Evolutionary conservation across 2,888 invertebrate genomes (phyloP), one percentile per base, ranked within the genome.

Genomic region (Drosophila cracens): DNA sequence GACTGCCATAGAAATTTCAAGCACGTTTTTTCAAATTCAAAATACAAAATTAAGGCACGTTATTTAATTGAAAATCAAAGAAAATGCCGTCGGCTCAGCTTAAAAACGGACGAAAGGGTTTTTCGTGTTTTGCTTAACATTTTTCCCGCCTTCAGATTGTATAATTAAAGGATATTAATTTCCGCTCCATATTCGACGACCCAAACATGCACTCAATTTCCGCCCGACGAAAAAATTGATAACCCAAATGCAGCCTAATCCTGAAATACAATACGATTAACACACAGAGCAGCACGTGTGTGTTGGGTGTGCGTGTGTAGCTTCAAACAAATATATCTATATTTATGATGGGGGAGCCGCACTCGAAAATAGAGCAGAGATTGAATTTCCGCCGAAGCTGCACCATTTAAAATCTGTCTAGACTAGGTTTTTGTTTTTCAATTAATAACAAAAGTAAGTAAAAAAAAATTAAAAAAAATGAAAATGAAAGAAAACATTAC

Each of bases 311-410:
- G 58, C 27, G 33, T 43, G 25, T 40, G 57, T 11, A 21, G 65
- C 70, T 69, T 78, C 48, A 56, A 61, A 54, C 21, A 21, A 16
- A 21, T 7, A 16, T 4, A 16, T 16, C 0, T n/a, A 8, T 18
- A 11, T 49, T 11, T 62, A 51, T 57, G 48, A 53, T 70, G 59
- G 52, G 76, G 68, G 53, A 66, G 67, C 40, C 36, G 53, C 70
- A 74, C 81, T 71, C 74, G 66, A 86, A 90, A 90, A 86, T 83
- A 88, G 87, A 83, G 81, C 83, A 79, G 33, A 82, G 87, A 88
- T 88, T 89, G 81, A 82, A 79, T 87, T 87, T 90, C 87, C 90
- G 79, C 62, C 74, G 82, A 83, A 78, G 80, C 76, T 65, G 76
- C 59, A 43, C 74, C 83, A 81, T 87, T 90, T 83, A 79, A 74